Evolutionary conservation across 2,888 invertebrate species (phyloP).

Genomic region (Alentia gelatinosa): DNA sequence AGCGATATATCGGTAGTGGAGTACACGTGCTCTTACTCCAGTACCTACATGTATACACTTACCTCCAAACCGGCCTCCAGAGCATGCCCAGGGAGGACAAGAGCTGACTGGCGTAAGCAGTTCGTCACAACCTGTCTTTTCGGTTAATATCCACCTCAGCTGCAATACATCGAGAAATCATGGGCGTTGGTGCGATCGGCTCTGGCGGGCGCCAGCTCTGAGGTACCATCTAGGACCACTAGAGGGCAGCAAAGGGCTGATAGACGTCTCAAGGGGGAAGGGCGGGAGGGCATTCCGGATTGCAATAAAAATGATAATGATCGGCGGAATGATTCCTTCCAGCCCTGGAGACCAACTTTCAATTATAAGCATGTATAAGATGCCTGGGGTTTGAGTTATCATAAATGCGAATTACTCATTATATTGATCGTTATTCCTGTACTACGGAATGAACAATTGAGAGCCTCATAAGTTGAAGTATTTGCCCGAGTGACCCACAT

Average conservation of each 20-base stretch:
- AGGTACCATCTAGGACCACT: not conserved
- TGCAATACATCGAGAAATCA: not conserved
- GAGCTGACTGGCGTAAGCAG: not conserved
- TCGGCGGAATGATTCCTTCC: not conserved
- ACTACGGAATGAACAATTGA: too few species aligned
- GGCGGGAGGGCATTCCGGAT: not conserved
- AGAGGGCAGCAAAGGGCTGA: not conserved
- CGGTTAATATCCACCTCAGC: not conserved
- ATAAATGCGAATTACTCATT: too few species aligned
- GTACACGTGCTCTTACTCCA: not conserved
- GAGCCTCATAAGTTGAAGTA: too few species aligned
- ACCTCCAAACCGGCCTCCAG: not conserved
- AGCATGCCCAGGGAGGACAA: not conserved
- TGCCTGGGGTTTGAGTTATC: too few species aligned
- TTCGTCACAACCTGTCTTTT: not conserved
- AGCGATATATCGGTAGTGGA: not conserved
- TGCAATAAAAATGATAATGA: not conserved
- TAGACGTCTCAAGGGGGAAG: not conserved
- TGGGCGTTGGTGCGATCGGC: not conserved
- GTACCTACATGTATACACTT: not conserved
- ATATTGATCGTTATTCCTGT: too few species aligned
- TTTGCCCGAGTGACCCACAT: too few species aligned
- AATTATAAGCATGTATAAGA: too few species aligned
- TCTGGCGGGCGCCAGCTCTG: not conserved
- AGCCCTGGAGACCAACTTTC: not conserved